These are phyloP conservation scores for Hydrotaea cyrtoneurina DNA, from an alignment of 2,888 invertebrate genomes.

Conservation along the genomic window DNA sequence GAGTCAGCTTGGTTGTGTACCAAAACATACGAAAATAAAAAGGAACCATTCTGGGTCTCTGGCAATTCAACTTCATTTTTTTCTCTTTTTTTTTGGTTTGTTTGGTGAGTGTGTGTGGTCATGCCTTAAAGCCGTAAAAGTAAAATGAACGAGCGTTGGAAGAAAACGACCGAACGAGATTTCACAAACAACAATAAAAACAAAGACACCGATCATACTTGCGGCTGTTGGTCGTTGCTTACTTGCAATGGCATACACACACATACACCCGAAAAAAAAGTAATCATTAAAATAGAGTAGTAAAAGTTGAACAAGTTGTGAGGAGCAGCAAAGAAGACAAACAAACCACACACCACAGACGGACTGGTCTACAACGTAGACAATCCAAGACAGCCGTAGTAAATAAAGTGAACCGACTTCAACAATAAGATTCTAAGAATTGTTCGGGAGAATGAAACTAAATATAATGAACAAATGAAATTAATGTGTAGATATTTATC, in stretches of 20 bases:
- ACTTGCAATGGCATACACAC: slow-evolving; percentile 9
- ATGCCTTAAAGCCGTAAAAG: slow-evolving; percentile 44
- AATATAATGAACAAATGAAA: no score
- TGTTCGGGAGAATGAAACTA: not conserved
- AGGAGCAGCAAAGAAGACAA: not conserved
- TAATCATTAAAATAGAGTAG: slow-evolving; percentile 43
- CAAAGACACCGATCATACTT: slow-evolving; percentile 4
- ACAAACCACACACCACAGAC: not conserved
- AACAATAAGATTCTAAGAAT: slow-evolving; percentile 32
- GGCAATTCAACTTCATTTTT: slow-evolving; percentile 29
- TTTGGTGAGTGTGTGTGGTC: slow-evolving; percentile 35
- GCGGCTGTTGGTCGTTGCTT: slow-evolving; percentile 10
- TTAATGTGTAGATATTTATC: not conserved
- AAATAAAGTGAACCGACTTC: not conserved
- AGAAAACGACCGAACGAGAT: not conserved
- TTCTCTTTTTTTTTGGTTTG: no score
- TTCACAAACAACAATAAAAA: not conserved
- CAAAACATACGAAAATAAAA: slow-evolving; percentile 22
- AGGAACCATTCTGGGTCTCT: slow-evolving; percentile 42
- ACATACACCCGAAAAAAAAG: no score
- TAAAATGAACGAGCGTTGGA: not conserved
- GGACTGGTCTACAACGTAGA: slow-evolving; percentile 8
- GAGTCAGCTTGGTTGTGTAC: no score
- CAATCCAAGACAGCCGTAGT: not conserved
- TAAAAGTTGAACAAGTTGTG: slow-evolving; percentile 26